Conservation (phyloP, 2,888 invertebrate species). For the Ophraella communa region DNA sequence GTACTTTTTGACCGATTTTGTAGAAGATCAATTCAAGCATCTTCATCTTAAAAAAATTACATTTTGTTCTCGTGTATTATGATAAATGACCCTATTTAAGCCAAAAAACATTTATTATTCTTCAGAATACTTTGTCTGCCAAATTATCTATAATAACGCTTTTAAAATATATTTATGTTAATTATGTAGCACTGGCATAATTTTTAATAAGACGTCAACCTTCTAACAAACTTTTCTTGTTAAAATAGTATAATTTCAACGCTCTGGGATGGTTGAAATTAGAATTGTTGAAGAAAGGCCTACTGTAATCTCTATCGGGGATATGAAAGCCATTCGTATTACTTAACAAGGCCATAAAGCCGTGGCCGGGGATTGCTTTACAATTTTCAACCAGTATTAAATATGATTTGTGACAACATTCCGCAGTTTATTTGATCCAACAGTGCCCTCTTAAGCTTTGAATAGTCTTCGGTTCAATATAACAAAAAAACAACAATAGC, state of each 20-base stretch:
- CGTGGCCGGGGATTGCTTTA: slow-evolving; percentile 58
- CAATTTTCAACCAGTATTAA: slow-evolving; percentile 60
- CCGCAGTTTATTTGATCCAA: slow-evolving; percentile 47
- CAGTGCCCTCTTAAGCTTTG: background rate
- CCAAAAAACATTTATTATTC: background rate
- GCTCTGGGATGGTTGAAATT: slow-evolving; percentile 14
- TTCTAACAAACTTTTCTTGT: slow-evolving; percentile 1
- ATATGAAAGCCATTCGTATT: slow-evolving; percentile 62
- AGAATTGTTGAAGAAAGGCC: slow-evolving; percentile 30
- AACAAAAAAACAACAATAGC: slow-evolving; percentile 6
- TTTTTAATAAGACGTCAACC: background rate
- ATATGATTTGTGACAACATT: slow-evolving; percentile 59
- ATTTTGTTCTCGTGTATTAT: background rate
- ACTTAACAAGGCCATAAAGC: slow-evolving; percentile 64
- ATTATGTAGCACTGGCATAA: background rate
- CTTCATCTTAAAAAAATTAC: no score
- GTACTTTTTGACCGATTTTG: no score
- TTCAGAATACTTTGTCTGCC: background rate
- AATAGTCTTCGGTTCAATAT: background rate
- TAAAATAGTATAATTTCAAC: slow-evolving; percentile 10
- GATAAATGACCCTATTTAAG: background rate
- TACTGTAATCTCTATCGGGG: slow-evolving; percentile 51
- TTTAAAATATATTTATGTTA: background rate
- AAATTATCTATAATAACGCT: background rate
- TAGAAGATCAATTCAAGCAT: no score